A percentile compares a stretch with the other conserved stretches of the same genome.
These are phyloP conservation scores for Oreotrochilus melanogaster DNA, from an alignment of 2,113 vertebrate species.

Conservation along the genomic window DNA sequence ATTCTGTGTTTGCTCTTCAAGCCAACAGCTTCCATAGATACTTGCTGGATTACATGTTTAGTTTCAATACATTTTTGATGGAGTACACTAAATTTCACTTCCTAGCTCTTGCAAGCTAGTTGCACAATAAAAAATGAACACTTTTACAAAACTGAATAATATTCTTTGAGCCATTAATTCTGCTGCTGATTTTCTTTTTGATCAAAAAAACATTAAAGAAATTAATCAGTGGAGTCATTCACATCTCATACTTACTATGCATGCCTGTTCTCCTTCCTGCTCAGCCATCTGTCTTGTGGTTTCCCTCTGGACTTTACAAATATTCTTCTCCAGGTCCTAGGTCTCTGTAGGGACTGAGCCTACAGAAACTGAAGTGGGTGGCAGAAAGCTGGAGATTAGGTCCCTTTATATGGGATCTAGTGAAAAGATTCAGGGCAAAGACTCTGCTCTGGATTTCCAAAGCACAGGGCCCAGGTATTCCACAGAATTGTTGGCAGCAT, in stretches of 20 bases:
- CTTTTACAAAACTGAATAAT: background rate
- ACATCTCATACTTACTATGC: background rate
- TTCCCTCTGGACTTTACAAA: background rate
- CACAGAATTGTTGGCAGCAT: background rate
- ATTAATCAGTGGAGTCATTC: background rate
- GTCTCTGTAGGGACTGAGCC: background rate
- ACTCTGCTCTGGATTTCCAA: background rate
- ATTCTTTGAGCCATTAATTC: background rate
- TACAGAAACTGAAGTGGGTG: background rate
- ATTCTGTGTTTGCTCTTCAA: background rate
- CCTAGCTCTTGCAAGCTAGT: conserved; percentile 13
- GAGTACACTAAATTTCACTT: conserved; percentile 66
- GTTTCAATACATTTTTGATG: background rate
- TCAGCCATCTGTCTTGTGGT: background rate
- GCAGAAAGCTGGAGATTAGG: background rate
- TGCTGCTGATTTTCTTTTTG: background rate
- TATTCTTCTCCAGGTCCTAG: background rate
- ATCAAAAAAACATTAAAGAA: background rate
- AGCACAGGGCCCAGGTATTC: background rate
- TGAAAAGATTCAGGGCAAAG: background rate
- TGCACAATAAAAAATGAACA: background rate
- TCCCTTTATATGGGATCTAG: background rate
- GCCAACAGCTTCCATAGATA: background rate
- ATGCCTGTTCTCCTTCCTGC: background rate
- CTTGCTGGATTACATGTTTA: background rate